Percentiles rank a stretch among this genome's conserved stretches.
Evolutionary conservation across 2,797 vertebrate species (phyloP).

Genomic region (Craterocephalus amniculus): DNA sequence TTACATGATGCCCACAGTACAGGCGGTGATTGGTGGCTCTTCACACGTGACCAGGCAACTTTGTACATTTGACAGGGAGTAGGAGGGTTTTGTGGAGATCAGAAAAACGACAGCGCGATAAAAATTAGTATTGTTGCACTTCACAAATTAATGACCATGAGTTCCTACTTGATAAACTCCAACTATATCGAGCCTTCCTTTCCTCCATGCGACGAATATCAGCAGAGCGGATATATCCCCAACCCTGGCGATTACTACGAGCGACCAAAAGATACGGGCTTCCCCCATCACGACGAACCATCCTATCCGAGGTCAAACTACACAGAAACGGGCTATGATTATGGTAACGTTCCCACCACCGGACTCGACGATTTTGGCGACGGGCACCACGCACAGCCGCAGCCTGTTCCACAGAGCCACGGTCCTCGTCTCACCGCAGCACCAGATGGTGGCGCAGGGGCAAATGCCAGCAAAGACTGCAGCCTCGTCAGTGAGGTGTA

Average conservation of each 20-base stretch:
- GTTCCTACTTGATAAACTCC: conserved; percentile 99
- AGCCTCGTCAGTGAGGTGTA: conserved; percentile 83
- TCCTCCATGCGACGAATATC: conserved; percentile 97
- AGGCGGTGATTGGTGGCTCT: conserved; percentile 86
- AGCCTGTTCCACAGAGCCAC: conserved; percentile 83
- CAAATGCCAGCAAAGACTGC: conserved; percentile 85
- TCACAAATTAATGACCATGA: conserved; percentile 99
- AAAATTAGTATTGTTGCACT: conserved; percentile 96
- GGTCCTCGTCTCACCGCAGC: conserved; percentile 82
- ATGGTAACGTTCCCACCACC: conserved; percentile 82
- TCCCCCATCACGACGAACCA: conserved; percentile 88
- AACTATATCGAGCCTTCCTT: conserved; percentile 99
- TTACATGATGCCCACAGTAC: conserved; percentile 94
- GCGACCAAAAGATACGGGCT: conserved; percentile 89
- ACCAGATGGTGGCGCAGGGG: conserved; percentile 84
- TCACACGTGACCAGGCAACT: conserved; percentile 93
- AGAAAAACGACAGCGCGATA: conserved; percentile 99
- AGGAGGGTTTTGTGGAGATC: conserved; percentile 94
- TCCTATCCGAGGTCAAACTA: conserved; percentile 89
- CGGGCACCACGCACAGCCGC: conserved; percentile 82
- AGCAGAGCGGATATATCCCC: conserved; percentile 91
- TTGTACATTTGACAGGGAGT: conserved; percentile 92
- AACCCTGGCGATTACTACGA: conserved; percentile 89
- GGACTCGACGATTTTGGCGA: conserved; percentile 84
- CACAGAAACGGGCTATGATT: conserved; percentile 87